Conservation (phyloP, 1,140 invertebrate species). For the Heliconius himera region DNA sequence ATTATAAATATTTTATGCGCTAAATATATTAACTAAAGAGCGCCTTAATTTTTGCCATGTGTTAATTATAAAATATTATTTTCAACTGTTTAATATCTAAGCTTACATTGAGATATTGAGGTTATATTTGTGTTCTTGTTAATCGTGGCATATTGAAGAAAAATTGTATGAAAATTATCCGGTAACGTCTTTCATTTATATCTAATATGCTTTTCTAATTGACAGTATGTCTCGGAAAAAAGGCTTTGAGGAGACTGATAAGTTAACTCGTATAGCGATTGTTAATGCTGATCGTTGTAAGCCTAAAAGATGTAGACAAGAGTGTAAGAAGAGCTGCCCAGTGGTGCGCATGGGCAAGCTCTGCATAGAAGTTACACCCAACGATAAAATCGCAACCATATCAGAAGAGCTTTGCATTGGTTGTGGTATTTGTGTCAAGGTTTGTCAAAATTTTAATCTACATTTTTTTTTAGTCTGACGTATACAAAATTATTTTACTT, state of each 20-base stretch:
- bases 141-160: constrained; percentile 67
- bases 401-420: constrained; percentile 99
- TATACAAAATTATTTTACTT: constrained; percentile 16
- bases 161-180: constrained; percentile 44
- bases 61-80: background rate
- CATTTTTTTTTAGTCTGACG: constrained; percentile 4
- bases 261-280: constrained; percentile 98
- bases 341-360: constrained; percentile 99
- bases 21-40: background rate
- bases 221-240: constrained; percentile 88
- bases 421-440: constrained; percentile 99
- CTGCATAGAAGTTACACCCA: constrained; percentile 99
- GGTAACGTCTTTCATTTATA: constrained; percentile 5
- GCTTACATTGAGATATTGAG: constrained; percentile 56
- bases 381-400: constrained; percentile 98
- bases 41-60: background rate
- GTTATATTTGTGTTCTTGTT: constrained; percentile 58
- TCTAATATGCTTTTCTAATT: constrained; percentile 40
- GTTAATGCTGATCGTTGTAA: constrained; percentile 99
- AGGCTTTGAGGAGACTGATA: constrained; percentile 92
- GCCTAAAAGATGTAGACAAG: constrained; percentile 98
- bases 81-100: background rate
- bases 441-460: constrained; percentile 59
- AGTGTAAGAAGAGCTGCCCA: constrained; percentile 99
- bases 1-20: constrained; percentile 43